These are phyloP conservation scores for Scarus forsteni DNA, from an alignment of 2,797 vertebrate species.

Conservation along the genomic window DNA sequence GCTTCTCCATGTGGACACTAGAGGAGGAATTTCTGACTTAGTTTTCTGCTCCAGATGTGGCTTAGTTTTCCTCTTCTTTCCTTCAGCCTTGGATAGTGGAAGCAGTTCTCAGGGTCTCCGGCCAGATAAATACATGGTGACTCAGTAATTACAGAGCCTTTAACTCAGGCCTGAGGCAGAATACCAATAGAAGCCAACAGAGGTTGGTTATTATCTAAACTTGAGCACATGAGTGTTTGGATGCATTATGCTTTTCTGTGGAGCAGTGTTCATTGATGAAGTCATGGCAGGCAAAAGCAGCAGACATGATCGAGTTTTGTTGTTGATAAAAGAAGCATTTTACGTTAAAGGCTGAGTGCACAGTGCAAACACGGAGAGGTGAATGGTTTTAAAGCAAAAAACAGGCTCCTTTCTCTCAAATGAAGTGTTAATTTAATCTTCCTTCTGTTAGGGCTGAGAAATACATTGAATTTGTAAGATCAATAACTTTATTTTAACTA, in stretches of 20 bases:
- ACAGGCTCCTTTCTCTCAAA: background rate
- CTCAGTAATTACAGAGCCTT: slow-evolving; percentile 78
- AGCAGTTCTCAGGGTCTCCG: slow-evolving; percentile 63
- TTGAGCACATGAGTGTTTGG: slow-evolving; percentile 51
- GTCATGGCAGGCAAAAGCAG: slow-evolving; percentile 5
- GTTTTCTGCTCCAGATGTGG: slow-evolving; percentile 30
- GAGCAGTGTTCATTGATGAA: slow-evolving; percentile 39
- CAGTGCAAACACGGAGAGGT: background rate
- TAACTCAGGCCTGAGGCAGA: slow-evolving; percentile 70
- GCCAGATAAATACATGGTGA: slow-evolving; percentile 80
- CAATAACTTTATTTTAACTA: no score
- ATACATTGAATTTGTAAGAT: no score
- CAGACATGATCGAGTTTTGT: slow-evolving; percentile 2
- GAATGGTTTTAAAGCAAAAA: slow-evolving; percentile 16
- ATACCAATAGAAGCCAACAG: slow-evolving; percentile 69
- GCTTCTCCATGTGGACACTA: slow-evolving; percentile 21
- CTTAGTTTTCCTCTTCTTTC: slow-evolving; percentile 33
- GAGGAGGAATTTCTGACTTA: slow-evolving; percentile 25
- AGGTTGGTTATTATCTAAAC: slow-evolving; percentile 71
- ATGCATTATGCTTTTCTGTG: slow-evolving; percentile 42
- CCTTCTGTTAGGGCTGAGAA: background rate
- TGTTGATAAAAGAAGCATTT: slow-evolving; percentile 1
- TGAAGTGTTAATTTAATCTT: slow-evolving; percentile 3
- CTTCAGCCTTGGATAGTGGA: slow-evolving; percentile 53
- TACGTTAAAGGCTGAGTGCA: background rate